Conservation (phyloP, 2,797 vertebrate genomes). For the Poeciliopsis infans region DNA sequence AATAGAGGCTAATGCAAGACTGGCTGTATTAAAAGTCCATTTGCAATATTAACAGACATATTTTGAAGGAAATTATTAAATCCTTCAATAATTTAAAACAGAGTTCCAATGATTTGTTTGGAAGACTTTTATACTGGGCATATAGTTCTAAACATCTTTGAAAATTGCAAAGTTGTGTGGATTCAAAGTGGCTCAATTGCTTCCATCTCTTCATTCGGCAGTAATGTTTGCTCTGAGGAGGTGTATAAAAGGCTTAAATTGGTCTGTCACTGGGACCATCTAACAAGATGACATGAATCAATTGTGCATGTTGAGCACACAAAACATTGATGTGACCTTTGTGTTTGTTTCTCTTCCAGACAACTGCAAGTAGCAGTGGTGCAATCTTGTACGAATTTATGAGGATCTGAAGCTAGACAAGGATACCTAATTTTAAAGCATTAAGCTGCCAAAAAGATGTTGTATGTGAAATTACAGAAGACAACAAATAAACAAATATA, state of each 20-base stretch:
- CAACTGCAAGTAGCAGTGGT: conserved; percentile 28
- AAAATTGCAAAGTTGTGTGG: conserved; percentile 9
- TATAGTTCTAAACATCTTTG: not conserved
- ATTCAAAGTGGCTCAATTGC: conserved; percentile 5
- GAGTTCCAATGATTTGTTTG: not conserved
- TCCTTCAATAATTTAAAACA: not conserved
- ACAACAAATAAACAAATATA: conserved; percentile 6
- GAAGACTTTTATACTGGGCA: not conserved
- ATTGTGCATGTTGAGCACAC: conserved; percentile 25
- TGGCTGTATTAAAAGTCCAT: not conserved
- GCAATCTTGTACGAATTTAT: conserved; percentile 38
- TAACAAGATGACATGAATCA: conserved; percentile 41
- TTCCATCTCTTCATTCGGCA: conserved; percentile 22
- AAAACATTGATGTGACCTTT: conserved; percentile 31
- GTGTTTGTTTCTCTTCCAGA: conserved; percentile 37
- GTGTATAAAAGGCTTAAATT: conserved; percentile 9
- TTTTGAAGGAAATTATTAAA: not conserved
- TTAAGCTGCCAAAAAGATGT: conserved; percentile 30
- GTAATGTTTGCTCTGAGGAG: conserved; percentile 18
- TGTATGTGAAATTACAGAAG: conserved; percentile 14
- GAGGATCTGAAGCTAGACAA: conserved; percentile 20
- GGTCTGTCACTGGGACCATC: conserved; percentile 27
- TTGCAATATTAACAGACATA: not conserved
- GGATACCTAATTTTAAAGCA: conserved; percentile 20
- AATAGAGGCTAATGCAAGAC: not conserved